These are phyloP conservation scores for Hyposoter dolosus DNA, from an alignment of 2,888 invertebrate genomes.

Conservation along the genomic window DNA sequence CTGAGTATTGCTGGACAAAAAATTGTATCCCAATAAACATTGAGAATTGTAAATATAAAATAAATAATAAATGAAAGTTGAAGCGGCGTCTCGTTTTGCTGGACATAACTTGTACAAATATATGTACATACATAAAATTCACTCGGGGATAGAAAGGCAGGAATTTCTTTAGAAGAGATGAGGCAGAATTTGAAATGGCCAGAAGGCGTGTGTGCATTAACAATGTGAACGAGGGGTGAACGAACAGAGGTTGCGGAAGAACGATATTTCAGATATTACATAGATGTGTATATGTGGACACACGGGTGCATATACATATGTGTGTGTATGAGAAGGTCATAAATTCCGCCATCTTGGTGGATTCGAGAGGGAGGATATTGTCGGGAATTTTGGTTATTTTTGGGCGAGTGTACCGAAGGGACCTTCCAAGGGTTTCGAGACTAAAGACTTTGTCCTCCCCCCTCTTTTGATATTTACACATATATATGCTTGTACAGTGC, in stretches of 20 bases:
- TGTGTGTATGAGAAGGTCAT: neutral
- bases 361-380: slow-evolving; percentile 46
- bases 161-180: slow-evolving; percentile 12
- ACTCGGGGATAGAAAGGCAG: slow-evolving; percentile 5
- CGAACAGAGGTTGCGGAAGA: slow-evolving; percentile 16
- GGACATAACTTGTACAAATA: slow-evolving; percentile 16
- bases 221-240: slow-evolving; percentile 52
- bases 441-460: slow-evolving; percentile 33
- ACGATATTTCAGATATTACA: slow-evolving; percentile 16
- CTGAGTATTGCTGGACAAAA: too few relatives aligned
- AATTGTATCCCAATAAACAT: neutral
- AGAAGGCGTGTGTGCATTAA: slow-evolving; percentile 61
- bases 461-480: slow-evolving; percentile 17
- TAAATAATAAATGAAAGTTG: neutral
- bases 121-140: slow-evolving; percentile 30
- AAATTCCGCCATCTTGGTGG: slow-evolving; percentile 26
- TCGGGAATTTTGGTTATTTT: slow-evolving; percentile 66
- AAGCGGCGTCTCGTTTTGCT: neutral
- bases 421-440: slow-evolving; percentile 45
- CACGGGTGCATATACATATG: neutral
- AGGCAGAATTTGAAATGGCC: slow-evolving; percentile 10
- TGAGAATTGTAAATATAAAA: neutral
- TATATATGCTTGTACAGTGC: slow-evolving; percentile 19
- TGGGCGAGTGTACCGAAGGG: slow-evolving; percentile 42
- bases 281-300: neutral